Evolutionary conservation across 2,888 invertebrate species (phyloP), one percentile per base, ranked within the genome.

Genomic region (Nomada fucata): DNA sequence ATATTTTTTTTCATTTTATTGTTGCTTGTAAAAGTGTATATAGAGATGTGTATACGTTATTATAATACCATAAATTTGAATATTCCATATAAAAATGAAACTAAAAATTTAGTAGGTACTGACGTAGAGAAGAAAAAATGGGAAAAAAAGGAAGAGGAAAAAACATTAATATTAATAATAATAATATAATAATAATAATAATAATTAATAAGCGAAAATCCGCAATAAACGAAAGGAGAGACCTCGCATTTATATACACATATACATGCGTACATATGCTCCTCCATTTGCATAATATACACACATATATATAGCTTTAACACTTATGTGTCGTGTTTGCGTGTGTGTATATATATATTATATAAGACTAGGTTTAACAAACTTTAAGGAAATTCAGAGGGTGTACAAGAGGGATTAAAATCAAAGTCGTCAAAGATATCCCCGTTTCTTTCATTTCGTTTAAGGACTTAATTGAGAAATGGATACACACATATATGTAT

Each of bases 41-140:
- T 47, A 91, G 91, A 92, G 90, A 91, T 91, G 92, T 92, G 90
- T 92, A 92, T 90, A 92, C 89, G 91, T 92, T 47, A 47, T 47
- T 47, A 91, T 90, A 92, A 91, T 92, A 92, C 91, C 91, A 91
- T 93, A 92, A 92, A 92, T 91, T 92, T 88, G 90, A 83, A 84
- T 89, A 88, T 89, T 89, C 85, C 86, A 91, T 92, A 92, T 91
- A 92, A 92, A 92, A 92, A 92, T 88, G 90, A 91, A 92, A 92
- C 91, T 86, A 91, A 93, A 70, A 92, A 90, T 85, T 87, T 91
- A 86, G 88, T 91, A 91, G 91, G 90, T 92, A 92, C 92, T 91
- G 90, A 89, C 90, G 90, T 91, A 91, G 92, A 91, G 89, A 81
- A 81, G 57, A 65, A 80, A 73, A 73, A 69, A 64, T 29, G 29